Evolutionary conservation across 1,140 invertebrate genomes (phyloP).

Genomic region (Atta texana): DNA sequence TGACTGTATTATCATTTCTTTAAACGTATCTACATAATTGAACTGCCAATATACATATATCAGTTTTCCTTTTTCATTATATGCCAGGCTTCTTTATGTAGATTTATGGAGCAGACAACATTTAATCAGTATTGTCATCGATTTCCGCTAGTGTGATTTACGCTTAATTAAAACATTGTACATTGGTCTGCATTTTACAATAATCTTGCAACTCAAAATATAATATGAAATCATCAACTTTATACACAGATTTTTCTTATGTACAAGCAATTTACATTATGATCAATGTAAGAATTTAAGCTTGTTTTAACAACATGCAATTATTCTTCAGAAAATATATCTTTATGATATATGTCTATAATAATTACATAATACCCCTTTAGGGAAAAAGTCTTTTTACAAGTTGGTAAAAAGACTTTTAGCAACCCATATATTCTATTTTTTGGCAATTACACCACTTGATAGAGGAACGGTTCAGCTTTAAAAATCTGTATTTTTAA

Average conservation of each 20-base stretch:
- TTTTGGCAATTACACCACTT: too few relatives aligned
- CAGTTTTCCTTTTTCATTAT: slow-evolving; percentile 24
- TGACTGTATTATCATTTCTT: slow-evolving; percentile 54
- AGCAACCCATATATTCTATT: too few relatives aligned
- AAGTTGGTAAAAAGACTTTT: too few relatives aligned
- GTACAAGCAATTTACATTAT: slow-evolving; percentile 42
- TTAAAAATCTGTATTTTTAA: too few relatives aligned
- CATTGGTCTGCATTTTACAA: slow-evolving; percentile 25
- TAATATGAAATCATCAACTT: slow-evolving; percentile 24
- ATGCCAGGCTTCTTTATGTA: slow-evolving; percentile 47
- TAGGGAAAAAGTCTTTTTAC: too few relatives aligned
- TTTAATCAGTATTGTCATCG: slow-evolving; percentile 65
- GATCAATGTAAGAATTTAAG: not conserved
- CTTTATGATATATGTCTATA: not conserved
- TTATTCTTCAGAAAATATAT: slow-evolving; percentile 25
- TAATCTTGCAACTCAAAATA: slow-evolving; percentile 16
- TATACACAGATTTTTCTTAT: slow-evolving; percentile 43
- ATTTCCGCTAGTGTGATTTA: slow-evolving; percentile 19
- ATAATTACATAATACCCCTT: too few relatives aligned
- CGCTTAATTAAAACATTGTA: slow-evolving; percentile 43
- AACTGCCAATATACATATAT: slow-evolving; percentile 21
- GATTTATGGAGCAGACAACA: slow-evolving; percentile 24
- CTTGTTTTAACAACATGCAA: slow-evolving; percentile 27
- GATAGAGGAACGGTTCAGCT: too few relatives aligned
- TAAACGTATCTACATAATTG: slow-evolving; percentile 68